Percentiles rank a stretch among this genome's conserved stretches.
Evolutionary conservation across 2,113 vertebrate genomes (phyloP).

Genomic region (Erythrocebus patas): DNA sequence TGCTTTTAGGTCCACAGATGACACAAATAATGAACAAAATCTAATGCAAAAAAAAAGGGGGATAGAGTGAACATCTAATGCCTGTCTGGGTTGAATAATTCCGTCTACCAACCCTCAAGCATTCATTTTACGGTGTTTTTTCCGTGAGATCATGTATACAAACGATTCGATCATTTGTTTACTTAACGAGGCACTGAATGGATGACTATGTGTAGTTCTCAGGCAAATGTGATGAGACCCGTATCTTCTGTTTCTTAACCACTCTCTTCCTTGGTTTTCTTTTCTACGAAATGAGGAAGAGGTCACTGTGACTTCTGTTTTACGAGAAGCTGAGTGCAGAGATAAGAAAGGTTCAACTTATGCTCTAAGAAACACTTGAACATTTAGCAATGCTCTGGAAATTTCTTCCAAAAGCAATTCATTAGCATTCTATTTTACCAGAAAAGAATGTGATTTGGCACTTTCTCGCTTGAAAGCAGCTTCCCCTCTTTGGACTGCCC

Average conservation of each 20-base stretch:
- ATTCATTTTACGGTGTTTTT: background rate
- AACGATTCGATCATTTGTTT: background rate
- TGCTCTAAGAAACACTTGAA: background rate
- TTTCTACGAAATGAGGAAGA: conserved; percentile 76
- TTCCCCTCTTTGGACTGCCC: background rate
- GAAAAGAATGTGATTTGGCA: background rate
- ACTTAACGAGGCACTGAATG: background rate
- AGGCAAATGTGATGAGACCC: background rate
- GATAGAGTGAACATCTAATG: background rate
- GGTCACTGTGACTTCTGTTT: conserved; percentile 53
- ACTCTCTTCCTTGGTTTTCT: conserved; percentile 41
- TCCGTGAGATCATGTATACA: background rate
- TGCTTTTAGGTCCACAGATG: conserved; percentile 31
- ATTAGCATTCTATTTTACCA: background rate
- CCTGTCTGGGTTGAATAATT: background rate
- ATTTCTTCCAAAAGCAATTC: conserved; percentile 20
- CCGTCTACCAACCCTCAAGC: background rate
- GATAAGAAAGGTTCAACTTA: conserved; percentile 23
- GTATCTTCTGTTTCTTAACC: conserved; percentile 22
- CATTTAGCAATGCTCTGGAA: background rate
- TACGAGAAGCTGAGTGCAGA: conserved; percentile 42
- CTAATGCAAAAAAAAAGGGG: background rate
- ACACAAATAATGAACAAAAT: conserved; percentile 36
- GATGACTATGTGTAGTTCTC: background rate
- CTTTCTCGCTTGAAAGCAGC: background rate